These are phyloP conservation scores for Adoxophyes honmai DNA, from an alignment of 1,140 invertebrate genomes.

Conservation along the genomic window DNA sequence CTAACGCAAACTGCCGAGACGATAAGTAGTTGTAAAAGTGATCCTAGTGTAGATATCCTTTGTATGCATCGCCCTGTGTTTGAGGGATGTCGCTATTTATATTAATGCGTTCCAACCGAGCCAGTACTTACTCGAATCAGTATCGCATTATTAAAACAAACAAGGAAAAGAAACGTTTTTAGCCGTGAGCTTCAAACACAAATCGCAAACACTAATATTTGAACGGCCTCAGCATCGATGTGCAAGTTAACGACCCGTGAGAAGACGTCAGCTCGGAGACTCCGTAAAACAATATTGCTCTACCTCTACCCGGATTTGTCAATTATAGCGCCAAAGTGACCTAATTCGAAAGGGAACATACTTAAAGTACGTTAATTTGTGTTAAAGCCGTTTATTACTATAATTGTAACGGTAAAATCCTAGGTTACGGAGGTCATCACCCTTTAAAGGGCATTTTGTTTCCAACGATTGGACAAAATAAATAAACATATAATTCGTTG, in stretches of 20 bases:
- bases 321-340: neutral
- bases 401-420: too few species aligned
- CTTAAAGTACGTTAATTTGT: too few species aligned
- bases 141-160: neutral
- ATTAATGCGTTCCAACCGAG: neutral
- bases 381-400: too few species aligned
- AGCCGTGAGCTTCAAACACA: conserved; percentile 1
- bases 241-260: conserved; percentile 6
- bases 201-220: neutral
- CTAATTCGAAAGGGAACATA: neutral
- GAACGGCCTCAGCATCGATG: neutral
- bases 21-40: conserved; percentile 2
- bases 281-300: neutral
- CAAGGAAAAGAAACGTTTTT: neutral
- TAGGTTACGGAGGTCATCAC: too few species aligned
- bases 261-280: neutral
- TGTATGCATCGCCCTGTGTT: neutral
- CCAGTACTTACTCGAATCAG: neutral
- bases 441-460: too few species aligned
- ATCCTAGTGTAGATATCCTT: conserved; percentile 10
- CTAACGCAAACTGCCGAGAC: neutral
- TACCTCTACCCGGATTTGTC: neutral
- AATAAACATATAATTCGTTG: neutral
- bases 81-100: conserved; percentile 4
- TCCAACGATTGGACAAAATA: too few species aligned